Percentiles rank a stretch among this genome's conserved stretches.
phyloP scores from a whole-genome alignment of 1,140 invertebrate species.

The Microplitis mediator region DNA sequence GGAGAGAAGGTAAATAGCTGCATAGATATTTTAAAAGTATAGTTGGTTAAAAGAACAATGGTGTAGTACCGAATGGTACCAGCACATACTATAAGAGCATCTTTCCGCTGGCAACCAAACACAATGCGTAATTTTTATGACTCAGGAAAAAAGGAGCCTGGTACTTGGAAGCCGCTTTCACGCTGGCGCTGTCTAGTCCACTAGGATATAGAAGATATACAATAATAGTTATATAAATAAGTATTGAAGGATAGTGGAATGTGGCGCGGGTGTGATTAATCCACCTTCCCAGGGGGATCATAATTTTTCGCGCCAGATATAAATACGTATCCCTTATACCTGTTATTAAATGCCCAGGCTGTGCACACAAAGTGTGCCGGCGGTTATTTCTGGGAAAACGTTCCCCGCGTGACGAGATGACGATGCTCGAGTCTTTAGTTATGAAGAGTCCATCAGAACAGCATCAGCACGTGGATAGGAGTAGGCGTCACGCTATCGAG shows the following conservation, averaged over 20 bases:
- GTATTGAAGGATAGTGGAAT: no score
- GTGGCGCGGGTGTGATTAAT: no score
- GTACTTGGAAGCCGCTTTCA: constrained; percentile 30
- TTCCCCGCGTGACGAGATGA: no score
- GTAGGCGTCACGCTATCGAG: not conserved
- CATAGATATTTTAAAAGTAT: constrained; percentile 22
- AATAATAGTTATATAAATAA: no score
- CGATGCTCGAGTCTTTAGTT: no score
- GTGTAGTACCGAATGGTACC: constrained; percentile 17
- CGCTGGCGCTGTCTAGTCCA: constrained; percentile 8
- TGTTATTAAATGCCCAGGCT: no score
- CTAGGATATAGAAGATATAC: no score
- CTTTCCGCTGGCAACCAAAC: constrained; percentile 41
- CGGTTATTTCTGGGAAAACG: no score
- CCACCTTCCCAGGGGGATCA: no score
- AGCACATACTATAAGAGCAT: constrained; percentile 33
- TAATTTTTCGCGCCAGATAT: no score
- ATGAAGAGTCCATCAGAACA: not conserved
- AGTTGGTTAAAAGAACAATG: constrained; percentile 22
- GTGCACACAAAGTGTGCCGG: no score
- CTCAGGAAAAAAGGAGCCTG: constrained; percentile 24
- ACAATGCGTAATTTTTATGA: constrained; percentile 43
- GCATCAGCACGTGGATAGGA: not conserved
- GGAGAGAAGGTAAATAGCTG: constrained; percentile 13
- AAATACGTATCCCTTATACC: no score